Evolutionary conservation across 2,113 vertebrate species (phyloP).

Genomic region (Galeopterus variegatus): DNA sequence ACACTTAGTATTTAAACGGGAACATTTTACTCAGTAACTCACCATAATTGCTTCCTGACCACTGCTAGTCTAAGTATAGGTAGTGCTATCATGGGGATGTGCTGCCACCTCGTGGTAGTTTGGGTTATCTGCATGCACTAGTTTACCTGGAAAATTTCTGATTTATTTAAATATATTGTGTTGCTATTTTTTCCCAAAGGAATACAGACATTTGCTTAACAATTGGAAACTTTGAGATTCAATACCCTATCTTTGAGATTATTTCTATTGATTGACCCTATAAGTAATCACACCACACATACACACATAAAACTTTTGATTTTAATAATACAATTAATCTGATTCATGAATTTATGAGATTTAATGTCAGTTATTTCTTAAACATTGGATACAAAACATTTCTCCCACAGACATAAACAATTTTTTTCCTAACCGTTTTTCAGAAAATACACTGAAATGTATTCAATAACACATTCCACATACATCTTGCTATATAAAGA

Average conservation of each 20-base stretch:
- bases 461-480: neutral
- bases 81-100: neutral
- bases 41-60: neutral
- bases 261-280: neutral
- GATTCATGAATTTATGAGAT: neutral
- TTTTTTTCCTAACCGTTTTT: neutral
- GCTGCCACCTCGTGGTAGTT: conserved; percentile 61
- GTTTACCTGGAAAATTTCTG: neutral
- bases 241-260: neutral
- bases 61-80: accelerated
- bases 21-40: neutral
- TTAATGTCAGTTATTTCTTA: conserved; percentile 26
- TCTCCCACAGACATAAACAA: neutral
- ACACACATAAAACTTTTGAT: neutral
- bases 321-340: neutral
- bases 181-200: neutral
- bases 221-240: neutral
- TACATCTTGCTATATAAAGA: neutral
- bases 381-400: neutral
- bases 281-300: neutral
- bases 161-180: neutral
- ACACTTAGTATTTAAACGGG: neutral
- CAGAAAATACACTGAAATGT: neutral
- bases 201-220: conserved; percentile 14
- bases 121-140: neutral